These are phyloP conservation scores for Brevipalpus yothersi DNA, from an alignment of 1,140 invertebrate species.

Conservation along the genomic window DNA sequence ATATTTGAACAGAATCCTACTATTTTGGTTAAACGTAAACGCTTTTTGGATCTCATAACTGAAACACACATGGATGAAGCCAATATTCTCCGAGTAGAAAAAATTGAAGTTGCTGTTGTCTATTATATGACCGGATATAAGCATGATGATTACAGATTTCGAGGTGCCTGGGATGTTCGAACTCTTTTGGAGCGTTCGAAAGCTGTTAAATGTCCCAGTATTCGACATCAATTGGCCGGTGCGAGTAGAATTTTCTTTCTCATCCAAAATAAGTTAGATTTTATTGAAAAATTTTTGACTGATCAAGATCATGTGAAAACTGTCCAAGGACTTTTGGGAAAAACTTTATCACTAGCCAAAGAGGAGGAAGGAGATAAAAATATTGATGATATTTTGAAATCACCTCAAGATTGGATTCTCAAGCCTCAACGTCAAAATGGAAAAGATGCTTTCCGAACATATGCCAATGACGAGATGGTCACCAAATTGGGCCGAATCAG, in stretches of 20 bases:
- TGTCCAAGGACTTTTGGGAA: slow-evolving; percentile 51
- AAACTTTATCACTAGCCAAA: slow-evolving; percentile 51
- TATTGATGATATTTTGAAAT: slow-evolving; percentile 47
- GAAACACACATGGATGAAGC: slow-evolving; percentile 7
- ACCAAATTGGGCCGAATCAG: slow-evolving; percentile 34
- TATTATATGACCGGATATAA: slow-evolving; percentile 80
- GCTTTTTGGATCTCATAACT: slow-evolving; percentile 11
- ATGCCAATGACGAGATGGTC: slow-evolving; percentile 57
- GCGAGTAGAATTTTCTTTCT: slow-evolving; percentile 31
- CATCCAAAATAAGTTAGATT: slow-evolving; percentile 27
- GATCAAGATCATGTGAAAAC: not conserved
- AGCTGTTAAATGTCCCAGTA: slow-evolving; percentile 86
- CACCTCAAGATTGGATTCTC: slow-evolving; percentile 64
- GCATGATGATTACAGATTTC: slow-evolving; percentile 54
- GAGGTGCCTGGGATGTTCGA: slow-evolving; percentile 55
- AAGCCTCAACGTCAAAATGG: slow-evolving; percentile 96
- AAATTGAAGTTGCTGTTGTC: slow-evolving; percentile 58
- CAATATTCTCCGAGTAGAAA: slow-evolving; percentile 16
- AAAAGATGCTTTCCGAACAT: slow-evolving; percentile 41
- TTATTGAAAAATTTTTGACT: slow-evolving; percentile 44
- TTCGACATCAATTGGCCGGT: slow-evolving; percentile 40
- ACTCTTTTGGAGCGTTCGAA: slow-evolving; percentile 56
- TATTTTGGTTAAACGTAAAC: slow-evolving; percentile 9
- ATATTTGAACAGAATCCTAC: slow-evolving; percentile 26
- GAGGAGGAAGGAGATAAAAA: slow-evolving; percentile 45